phyloP scores from a whole-genome alignment of 1,140 invertebrate species.

The Temnothorax curvispinosus region DNA sequence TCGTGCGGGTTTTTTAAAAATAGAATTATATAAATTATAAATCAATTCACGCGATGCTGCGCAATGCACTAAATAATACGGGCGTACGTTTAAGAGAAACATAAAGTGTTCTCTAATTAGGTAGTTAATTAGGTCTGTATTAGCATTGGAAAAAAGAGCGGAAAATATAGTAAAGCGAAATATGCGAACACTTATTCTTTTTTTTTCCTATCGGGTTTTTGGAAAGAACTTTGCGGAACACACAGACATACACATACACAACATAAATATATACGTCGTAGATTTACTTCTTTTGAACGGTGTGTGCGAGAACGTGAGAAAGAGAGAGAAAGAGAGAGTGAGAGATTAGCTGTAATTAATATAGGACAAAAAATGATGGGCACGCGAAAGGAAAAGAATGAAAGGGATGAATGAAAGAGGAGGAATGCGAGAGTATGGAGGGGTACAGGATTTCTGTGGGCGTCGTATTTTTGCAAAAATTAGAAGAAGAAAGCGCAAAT shows the following conservation, averaged over 20 bases:
- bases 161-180: conserved; percentile 21
- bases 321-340: background rate
- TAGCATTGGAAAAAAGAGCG: conserved; percentile 17
- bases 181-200: conserved; percentile 5
- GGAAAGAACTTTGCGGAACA: background rate
- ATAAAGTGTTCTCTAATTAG: conserved; percentile 68
- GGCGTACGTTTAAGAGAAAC: conserved; percentile 66
- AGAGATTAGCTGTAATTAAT: conserved; percentile 23
- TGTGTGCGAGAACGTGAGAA: background rate
- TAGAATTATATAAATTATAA: conserved; percentile 25
- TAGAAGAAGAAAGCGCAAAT: conserved; percentile 31
- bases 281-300: conserved; percentile 26
- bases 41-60: conserved; percentile 45
- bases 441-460: conserved; percentile 15
- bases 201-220: conserved; percentile 22
- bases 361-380: conserved; percentile 48
- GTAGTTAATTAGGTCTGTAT: conserved; percentile 61
- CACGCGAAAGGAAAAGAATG: conserved; percentile 27
- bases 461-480: conserved; percentile 65
- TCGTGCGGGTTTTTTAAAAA: conserved; percentile 26
- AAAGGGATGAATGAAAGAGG: background rate
- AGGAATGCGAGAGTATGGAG: conserved; percentile 5
- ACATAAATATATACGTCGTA: conserved; percentile 22
- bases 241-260: background rate
- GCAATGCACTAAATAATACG: conserved; percentile 51